Evolutionary conservation across 2,888 invertebrate species (phyloP).

Genomic region (Napeogenes sylphis): DNA sequence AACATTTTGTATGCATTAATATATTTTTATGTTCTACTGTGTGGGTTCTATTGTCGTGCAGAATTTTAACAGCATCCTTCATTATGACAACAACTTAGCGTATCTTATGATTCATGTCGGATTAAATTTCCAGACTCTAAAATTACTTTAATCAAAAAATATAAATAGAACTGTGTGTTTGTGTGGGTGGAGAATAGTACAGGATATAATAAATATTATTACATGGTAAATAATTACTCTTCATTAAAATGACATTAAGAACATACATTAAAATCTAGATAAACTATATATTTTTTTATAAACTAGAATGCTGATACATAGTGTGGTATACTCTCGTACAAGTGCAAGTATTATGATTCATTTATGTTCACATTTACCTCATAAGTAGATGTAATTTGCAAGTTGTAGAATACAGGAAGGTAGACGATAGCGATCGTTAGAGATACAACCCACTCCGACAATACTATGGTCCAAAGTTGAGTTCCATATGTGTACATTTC

Average conservation of each 20-base stretch:
- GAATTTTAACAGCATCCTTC: conserved; percentile 1
- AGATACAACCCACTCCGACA: conserved; percentile 81
- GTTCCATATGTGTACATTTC: conserved; percentile 88
- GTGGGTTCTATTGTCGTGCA: neutral
- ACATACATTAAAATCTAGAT: too few species aligned
- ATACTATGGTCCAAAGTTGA: conserved; percentile 82
- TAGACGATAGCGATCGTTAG: conserved; percentile 81
- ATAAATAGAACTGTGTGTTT: neutral
- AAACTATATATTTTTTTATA: too few species aligned
- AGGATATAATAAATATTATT: too few species aligned
- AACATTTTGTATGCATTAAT: too few species aligned
- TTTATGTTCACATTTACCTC: conserved; percentile 72
- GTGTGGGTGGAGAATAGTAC: neutral
- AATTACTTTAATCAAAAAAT: conserved; percentile 17
- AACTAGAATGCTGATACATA: too few species aligned
- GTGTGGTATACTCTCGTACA: too few species aligned
- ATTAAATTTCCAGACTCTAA: conserved; percentile 15
- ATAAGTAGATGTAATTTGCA: conserved; percentile 85
- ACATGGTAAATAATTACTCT: too few species aligned
- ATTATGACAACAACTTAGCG: conserved; percentile 7
- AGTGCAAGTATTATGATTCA: neutral
- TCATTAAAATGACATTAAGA: too few species aligned
- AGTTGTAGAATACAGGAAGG: conserved; percentile 84
- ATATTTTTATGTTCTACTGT: neutral
- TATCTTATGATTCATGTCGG: conserved; percentile 12